A percentile compares a stretch with the other conserved stretches of the same genome.
These are phyloP conservation scores for Tinea semifulvella DNA, from an alignment of 2,888 invertebrate species.

Conservation along the genomic window DNA sequence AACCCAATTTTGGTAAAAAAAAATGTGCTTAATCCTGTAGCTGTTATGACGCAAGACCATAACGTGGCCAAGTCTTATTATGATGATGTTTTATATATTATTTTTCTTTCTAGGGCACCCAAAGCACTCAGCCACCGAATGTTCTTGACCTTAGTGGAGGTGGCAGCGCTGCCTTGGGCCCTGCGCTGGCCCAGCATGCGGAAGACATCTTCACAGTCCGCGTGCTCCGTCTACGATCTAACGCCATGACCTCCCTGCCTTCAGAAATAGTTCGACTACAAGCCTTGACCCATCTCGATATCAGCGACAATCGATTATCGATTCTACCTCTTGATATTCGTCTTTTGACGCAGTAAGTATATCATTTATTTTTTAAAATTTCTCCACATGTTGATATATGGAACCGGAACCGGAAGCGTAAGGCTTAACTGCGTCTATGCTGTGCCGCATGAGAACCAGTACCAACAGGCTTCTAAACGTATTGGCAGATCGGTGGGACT, in stretches of 20 bases:
- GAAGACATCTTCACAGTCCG: constrained; percentile 44
- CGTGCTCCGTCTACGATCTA: constrained; percentile 46
- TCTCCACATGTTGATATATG: too few relatives aligned
- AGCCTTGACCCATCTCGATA: constrained; percentile 71
- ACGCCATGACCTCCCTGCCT: constrained; percentile 69
- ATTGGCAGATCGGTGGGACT: too few relatives aligned
- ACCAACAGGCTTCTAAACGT: too few relatives aligned
- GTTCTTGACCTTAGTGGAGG: constrained; percentile 51
- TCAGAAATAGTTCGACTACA: constrained; percentile 66
- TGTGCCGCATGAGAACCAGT: too few relatives aligned
- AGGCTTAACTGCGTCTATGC: too few relatives aligned
- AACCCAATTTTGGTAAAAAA: too few relatives aligned
- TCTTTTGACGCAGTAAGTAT: constrained; percentile 51
- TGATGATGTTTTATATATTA: too few relatives aligned
- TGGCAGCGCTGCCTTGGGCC: constrained; percentile 38
- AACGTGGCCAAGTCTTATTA: too few relatives aligned
- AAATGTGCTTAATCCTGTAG: too few relatives aligned
- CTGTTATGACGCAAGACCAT: too few relatives aligned
- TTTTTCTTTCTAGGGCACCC: constrained; percentile 41
- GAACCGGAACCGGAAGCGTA: too few relatives aligned
- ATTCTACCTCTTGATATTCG: constrained; percentile 72
- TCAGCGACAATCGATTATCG: constrained; percentile 73
- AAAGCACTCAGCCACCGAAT: constrained; percentile 55
- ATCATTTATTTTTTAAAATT: neutral
- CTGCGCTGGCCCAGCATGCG: constrained; percentile 43